Conservation (phyloP, 2,888 invertebrate species). For the Phytoseiulus persimilis region DNA sequence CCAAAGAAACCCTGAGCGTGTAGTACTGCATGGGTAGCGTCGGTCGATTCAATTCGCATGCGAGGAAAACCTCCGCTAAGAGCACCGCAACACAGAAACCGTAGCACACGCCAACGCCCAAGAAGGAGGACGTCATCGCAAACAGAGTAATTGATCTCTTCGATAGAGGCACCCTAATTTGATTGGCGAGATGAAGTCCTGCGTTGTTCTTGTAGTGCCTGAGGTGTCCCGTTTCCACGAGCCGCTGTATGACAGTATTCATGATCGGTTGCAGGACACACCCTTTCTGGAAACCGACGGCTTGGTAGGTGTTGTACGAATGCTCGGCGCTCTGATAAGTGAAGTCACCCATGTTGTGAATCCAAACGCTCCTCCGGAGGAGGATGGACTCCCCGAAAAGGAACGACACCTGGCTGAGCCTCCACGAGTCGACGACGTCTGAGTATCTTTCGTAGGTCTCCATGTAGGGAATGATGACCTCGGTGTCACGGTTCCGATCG, state of each 20-base stretch:
- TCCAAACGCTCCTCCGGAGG: background rate
- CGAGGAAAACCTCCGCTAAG: background rate
- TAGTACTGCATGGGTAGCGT: background rate
- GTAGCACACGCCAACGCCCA: background rate
- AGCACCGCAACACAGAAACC: slow-evolving; percentile 7
- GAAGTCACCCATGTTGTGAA: background rate
- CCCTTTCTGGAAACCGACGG: background rate
- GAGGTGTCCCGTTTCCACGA: background rate
- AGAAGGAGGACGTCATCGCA: background rate
- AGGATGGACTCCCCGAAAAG: slow-evolving; percentile 6
- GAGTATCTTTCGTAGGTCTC: background rate
- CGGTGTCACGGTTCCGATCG: background rate
- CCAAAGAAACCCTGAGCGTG: background rate
- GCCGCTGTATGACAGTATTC: background rate
- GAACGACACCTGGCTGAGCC: slow-evolving; percentile 8
- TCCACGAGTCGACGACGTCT: slow-evolving; percentile 7
- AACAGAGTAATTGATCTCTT: background rate
- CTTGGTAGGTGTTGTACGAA: slow-evolving; percentile 24
- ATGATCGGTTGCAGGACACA: slow-evolving; percentile 13
- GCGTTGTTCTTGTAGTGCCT: background rate
- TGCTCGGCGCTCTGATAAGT: slow-evolving; percentile 22
- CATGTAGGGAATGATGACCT: background rate
- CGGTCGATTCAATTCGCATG: slow-evolving; percentile 12
- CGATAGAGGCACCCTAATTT: background rate
- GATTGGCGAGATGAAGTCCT: background rate